phyloP scores from a whole-genome alignment of 2,797 vertebrate genomes.

The Nothura maculosa region DNA sequence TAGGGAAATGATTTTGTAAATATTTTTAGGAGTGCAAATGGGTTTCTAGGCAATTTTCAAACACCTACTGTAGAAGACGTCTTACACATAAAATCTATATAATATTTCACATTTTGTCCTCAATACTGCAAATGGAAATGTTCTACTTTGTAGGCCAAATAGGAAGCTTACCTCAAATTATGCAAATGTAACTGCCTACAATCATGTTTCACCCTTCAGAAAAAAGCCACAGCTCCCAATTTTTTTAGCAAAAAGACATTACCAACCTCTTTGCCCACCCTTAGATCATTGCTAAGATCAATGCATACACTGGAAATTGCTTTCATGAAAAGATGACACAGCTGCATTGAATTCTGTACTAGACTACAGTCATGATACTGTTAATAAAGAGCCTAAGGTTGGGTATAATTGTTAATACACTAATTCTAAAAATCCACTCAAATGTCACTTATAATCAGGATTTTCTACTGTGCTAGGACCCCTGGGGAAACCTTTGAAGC shows the following conservation, averaged over 20 bases:
- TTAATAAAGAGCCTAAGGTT: conserved; percentile 85
- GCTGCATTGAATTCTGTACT: conserved; percentile 71
- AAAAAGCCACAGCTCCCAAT: neutral
- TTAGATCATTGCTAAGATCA: conserved; percentile 63
- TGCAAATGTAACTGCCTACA: neutral
- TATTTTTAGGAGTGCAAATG: neutral
- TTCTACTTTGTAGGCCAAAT: neutral
- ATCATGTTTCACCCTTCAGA: conserved; percentile 1
- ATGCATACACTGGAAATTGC: conserved; percentile 57
- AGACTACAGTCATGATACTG: conserved; percentile 76
- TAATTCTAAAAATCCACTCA: conserved; percentile 88
- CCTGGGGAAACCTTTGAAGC: conserved; percentile 84
- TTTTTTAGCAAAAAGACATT: conserved; percentile 12
- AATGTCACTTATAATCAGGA: conserved; percentile 87
- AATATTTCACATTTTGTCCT: neutral
- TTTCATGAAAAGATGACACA: conserved; percentile 75
- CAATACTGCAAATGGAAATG: neutral
- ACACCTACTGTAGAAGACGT: neutral
- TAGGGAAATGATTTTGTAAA: neutral
- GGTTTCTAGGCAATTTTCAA: neutral
- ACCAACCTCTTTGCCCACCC: conserved; percentile 20
- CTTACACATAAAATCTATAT: neutral
- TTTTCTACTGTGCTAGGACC: conserved; percentile 84
- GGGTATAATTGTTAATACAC: conserved; percentile 87
- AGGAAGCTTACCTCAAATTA: neutral